A percentile compares a stretch with the other conserved stretches of the same genome.
These are phyloP conservation scores for Pseudorhombus dupliciocellatus DNA, from an alignment of 2,113 vertebrate genomes.

Conservation along the genomic window DNA sequence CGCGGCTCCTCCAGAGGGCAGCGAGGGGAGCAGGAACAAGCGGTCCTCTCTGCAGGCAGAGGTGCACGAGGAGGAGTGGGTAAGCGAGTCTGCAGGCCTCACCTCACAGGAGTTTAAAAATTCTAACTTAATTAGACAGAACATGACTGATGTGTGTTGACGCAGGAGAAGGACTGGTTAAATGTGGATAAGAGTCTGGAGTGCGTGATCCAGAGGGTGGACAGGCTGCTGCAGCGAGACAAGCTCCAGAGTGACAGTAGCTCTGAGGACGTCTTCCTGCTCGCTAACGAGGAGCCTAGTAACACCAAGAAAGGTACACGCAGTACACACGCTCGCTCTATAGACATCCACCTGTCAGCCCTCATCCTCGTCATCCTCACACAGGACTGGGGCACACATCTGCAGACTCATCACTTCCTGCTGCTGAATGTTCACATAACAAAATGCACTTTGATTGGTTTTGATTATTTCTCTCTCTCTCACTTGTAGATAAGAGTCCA, in stretches of 20 bases:
- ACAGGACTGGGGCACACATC: neutral
- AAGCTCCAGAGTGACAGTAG: constrained; percentile 89
- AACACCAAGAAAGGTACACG: constrained; percentile 90
- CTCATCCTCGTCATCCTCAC: constrained; percentile 32
- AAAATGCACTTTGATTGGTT: neutral
- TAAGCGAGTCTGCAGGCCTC: constrained; percentile 65
- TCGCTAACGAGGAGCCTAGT: constrained; percentile 71
- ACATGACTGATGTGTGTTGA: constrained; percentile 1
- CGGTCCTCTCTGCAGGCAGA: constrained; percentile 89
- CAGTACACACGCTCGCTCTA: constrained; percentile 29
- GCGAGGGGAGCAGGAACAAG: constrained; percentile 88
- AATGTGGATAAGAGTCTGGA: constrained; percentile 98
- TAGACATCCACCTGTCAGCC: constrained; percentile 42
- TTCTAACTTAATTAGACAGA: neutral
- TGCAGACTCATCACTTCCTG: too few species aligned
- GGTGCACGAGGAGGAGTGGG: constrained; percentile 96
- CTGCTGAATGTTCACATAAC: too few species aligned
- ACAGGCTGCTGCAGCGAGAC: constrained; percentile 91
- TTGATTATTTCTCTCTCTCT: constrained; percentile 54
- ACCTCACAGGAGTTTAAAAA: too few species aligned
- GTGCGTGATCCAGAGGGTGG: constrained; percentile 94
- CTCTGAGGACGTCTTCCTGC: constrained; percentile 89
- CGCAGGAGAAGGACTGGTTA: constrained; percentile 95
- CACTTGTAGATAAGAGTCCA: constrained; percentile 87
- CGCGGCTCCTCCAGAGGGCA: constrained; percentile 83